phyloP scores from a whole-genome alignment of 2,113 vertebrate species.

The Cardinalis cardinalis region DNA sequence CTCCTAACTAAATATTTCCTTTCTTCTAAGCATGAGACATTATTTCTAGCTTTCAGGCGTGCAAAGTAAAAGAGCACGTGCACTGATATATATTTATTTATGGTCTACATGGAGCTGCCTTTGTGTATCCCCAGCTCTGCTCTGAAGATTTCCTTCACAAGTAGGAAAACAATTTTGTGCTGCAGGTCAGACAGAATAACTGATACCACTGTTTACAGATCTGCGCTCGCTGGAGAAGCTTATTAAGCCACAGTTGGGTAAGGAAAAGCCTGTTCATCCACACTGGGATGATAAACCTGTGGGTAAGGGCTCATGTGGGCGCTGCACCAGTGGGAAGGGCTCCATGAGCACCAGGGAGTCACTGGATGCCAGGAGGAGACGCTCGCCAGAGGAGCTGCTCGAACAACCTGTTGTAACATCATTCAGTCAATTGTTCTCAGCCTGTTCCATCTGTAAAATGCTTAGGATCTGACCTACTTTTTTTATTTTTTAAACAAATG shows the following conservation, averaged over 20 bases:
- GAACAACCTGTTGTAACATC: not conserved
- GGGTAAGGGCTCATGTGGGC: not conserved
- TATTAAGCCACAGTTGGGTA: not conserved
- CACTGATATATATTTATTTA: conserved; percentile 24
- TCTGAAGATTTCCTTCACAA: conserved; percentile 34
- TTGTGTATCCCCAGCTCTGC: conserved; percentile 3
- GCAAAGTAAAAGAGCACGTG: not conserved
- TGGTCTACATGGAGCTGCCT: not conserved
- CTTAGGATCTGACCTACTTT: not conserved
- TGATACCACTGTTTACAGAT: not conserved
- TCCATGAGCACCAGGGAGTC: not conserved
- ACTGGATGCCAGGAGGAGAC: not conserved
- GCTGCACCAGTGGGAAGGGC: rapidly evolving
- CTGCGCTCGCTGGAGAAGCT: not conserved
- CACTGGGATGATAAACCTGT: not conserved
- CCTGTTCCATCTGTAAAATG: not conserved
- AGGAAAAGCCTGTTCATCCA: not conserved
- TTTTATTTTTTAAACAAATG: not conserved
- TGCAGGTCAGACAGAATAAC: conserved; percentile 38
- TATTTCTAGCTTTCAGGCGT: conserved; percentile 22
- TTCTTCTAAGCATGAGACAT: conserved; percentile 36
- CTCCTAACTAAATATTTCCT: conserved; percentile 51
- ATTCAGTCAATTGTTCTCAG: not conserved
- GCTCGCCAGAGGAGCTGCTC: rapidly evolving
- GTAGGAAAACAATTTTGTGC: conserved; percentile 1